These are phyloP conservation scores for Trididemnum miniatum DNA, from an alignment of 23 tunicate species.

Conservation along the genomic window DNA sequence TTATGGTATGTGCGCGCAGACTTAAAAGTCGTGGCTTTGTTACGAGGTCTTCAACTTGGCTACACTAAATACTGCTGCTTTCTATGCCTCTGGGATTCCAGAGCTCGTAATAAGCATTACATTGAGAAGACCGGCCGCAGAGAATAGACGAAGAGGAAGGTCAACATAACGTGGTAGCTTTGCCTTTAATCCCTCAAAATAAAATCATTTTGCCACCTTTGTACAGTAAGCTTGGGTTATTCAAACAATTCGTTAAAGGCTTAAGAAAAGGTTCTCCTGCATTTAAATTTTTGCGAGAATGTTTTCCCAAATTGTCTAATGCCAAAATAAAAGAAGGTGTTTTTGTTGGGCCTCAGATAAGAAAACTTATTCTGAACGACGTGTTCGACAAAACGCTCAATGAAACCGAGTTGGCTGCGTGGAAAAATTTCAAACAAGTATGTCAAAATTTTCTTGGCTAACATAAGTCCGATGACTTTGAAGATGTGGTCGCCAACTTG, in stretches of 20 bases:
- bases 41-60: not conserved
- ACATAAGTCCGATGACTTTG: slow-evolving; percentile 1
- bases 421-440: not conserved
- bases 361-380: not conserved
- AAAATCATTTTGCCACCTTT: not conserved
- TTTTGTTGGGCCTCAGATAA: slow-evolving; percentile 10
- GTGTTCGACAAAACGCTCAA: too few relatives aligned
- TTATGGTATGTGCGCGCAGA: not conserved
- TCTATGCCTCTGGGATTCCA: slow-evolving; percentile 9
- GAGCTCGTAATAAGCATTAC: slow-evolving; percentile 3
- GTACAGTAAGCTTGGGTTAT: not conserved
- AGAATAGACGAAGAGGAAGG: not conserved
- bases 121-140: not conserved
- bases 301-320: not conserved
- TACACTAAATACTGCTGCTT: too few relatives aligned
- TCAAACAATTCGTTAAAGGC: too few relatives aligned
- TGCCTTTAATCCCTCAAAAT: not conserved
- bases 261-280: not conserved
- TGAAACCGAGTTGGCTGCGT: not conserved
- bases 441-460: slow-evolving; percentile 8
- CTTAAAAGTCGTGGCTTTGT: not conserved
- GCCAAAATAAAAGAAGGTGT: slow-evolving; percentile 5
- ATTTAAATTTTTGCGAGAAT: not conserved
- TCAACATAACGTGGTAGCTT: not conserved
- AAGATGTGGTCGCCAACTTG: not conserved